Percentiles rank a stretch among this genome's conserved stretches.
Conservation (phyloP, 1,140 invertebrate species). For the Drosophila burlai region DNA sequence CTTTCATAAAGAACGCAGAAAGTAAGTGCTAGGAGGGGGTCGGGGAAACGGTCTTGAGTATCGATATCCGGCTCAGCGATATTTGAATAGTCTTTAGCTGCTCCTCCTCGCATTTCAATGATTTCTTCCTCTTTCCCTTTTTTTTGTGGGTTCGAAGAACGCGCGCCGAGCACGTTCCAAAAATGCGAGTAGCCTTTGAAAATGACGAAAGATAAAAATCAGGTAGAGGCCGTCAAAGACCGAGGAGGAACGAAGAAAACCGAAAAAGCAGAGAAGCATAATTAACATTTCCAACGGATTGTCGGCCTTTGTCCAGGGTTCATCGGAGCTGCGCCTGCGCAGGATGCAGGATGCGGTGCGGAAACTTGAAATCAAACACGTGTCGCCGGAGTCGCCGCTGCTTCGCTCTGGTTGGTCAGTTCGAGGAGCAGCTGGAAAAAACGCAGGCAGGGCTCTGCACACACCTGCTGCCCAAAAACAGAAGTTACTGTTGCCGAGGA, state of each 20-base stretch:
- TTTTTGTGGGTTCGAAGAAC: conserved; percentile 39
- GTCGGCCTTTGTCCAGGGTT: conserved; percentile 42
- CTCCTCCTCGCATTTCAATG: conserved; percentile 54
- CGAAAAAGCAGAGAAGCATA: conserved; percentile 59
- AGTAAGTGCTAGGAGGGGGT: background rate
- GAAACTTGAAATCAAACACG: conserved; percentile 83
- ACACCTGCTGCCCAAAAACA: conserved; percentile 75
- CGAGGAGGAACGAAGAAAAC: conserved; percentile 26
- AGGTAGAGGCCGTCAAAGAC: conserved; percentile 66
- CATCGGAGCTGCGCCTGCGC: conserved; percentile 57
- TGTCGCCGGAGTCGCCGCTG: conserved; percentile 52
- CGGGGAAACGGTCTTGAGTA: conserved; percentile 50
- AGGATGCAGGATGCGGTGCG: conserved; percentile 60
- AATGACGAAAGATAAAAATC: conserved; percentile 75
- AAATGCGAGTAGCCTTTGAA: conserved; percentile 69
- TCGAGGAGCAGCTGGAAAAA: conserved; percentile 60
- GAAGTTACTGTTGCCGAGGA: conserved; percentile 70
- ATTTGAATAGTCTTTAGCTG: conserved; percentile 59
- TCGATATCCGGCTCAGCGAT: conserved; percentile 74
- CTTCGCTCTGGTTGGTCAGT: conserved; percentile 74
- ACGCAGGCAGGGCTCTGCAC: conserved; percentile 17
- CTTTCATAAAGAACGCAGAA: conserved; percentile 26
- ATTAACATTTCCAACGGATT: conserved; percentile 68
- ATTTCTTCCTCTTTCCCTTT: conserved; percentile 18
- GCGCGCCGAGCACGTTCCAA: conserved; percentile 79